Evolutionary conservation across 2,797 vertebrate species (phyloP).

Genomic region (Thamnophis elegans): DNA sequence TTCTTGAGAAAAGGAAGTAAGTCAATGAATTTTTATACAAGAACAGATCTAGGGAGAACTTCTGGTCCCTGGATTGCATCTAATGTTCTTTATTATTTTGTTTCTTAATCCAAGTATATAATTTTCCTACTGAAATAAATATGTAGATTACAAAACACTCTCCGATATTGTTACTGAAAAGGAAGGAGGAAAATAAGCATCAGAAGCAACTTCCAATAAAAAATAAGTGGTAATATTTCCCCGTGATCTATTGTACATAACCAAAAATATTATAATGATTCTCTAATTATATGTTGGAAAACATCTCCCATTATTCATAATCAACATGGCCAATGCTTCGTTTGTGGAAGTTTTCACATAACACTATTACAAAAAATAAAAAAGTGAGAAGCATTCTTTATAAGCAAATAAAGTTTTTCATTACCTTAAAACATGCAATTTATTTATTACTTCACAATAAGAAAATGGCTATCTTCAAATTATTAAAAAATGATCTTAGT

Average conservation of each 20-base stretch:
- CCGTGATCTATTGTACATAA: background rate
- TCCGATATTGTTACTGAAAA: background rate
- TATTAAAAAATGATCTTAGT: background rate
- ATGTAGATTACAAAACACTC: background rate
- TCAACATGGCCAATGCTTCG: background rate
- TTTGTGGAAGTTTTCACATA: background rate
- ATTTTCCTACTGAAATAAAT: background rate
- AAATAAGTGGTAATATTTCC: background rate
- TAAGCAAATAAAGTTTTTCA: background rate
- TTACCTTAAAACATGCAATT: background rate
- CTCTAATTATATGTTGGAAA: background rate
- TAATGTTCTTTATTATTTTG: background rate
- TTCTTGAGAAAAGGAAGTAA: background rate
- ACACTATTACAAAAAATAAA: background rate
- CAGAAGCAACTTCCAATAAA: background rate
- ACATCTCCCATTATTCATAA: background rate
- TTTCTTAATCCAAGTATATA: background rate
- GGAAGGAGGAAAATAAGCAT: background rate
- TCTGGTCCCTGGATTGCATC: background rate
- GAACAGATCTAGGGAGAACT: background rate
- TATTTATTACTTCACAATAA: background rate
- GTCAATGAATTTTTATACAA: background rate
- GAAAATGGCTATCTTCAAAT: background rate
- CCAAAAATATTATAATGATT: background rate
- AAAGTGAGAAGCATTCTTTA: background rate